phyloP scores from a whole-genome alignment of 2,888 invertebrate genomes.

The Trichopoda pennipes region DNA sequence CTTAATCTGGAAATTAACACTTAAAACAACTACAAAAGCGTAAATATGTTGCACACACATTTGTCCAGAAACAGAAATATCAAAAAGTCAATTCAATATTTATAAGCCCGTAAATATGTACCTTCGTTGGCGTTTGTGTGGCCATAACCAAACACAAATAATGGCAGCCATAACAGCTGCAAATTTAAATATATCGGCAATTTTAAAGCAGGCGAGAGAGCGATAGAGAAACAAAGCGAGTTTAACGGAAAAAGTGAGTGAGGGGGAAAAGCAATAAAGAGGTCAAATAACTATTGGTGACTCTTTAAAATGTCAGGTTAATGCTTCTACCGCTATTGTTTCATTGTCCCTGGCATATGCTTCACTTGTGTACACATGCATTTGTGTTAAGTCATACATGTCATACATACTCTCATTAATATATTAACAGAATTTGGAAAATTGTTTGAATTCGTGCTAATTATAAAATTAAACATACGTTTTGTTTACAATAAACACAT shows the following conservation, averaged over 20 bases:
- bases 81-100: constrained; percentile 57
- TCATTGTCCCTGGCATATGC: neutral
- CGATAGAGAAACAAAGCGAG: neutral
- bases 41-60: constrained; percentile 16
- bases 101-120: neutral
- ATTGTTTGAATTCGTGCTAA: constrained; percentile 43
- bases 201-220: neutral
- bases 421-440: constrained; percentile 24
- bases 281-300: constrained; percentile 49
- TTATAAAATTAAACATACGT: constrained; percentile 46
- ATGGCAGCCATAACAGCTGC: constrained; percentile 25
- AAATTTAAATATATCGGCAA: constrained; percentile 21
- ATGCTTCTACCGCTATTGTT: constrained; percentile 28
- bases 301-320: constrained; percentile 60
- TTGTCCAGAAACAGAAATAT: constrained; percentile 32
- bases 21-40: constrained; percentile 12
- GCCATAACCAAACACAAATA: constrained; percentile 51
- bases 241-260: no score
- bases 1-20: constrained; percentile 13
- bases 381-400: neutral
- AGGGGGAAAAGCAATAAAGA: constrained; percentile 11
- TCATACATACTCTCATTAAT: neutral
- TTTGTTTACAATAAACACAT: constrained; percentile 7
- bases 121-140: constrained; percentile 11
- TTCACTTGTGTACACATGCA: neutral